Evolutionary conservation across 2,113 vertebrate genomes (phyloP), one percentile per base, ranked within the genome.

Genomic region (Enhydra lutris): DNA sequence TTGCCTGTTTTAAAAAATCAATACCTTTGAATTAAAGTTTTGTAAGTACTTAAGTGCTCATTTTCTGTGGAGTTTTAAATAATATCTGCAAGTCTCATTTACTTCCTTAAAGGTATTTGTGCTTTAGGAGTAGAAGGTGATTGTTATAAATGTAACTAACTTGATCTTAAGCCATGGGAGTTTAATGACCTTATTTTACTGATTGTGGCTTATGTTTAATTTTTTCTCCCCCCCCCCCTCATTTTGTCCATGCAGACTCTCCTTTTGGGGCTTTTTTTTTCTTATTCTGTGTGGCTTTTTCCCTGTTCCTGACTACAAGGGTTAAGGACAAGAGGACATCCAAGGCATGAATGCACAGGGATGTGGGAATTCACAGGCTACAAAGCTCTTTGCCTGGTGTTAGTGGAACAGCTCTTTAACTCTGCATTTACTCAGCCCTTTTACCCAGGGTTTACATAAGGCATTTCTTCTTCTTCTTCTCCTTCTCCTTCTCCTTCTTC

Each of bases 1-100:
- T 86, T 96, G 96, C 89, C 92, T 89, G 42, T 94, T 97, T 89
- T 73, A 12, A 92, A 61, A 97, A 95, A 98, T 98, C 96, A 94
- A 91, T 98, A 92, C 57, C 50, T 97, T 67, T 89, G 79, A 97
- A 95, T 97, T 96, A 95, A 92, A 93, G 83, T 95, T 95, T 83
- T 76, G 18, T 84, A 55, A 89, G 61, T 23, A 55, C 61, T 42
- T 92, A 96, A 96, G 97, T 97, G 92, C 92, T 92, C 83, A 65
- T 95, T 96, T 94, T 96, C 87, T 86, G 55, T 85, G 39, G 84
- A 67, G 81, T 97, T 92, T 98, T 96, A 97, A 97, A 87, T 96
- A 97, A 90, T 89, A 83, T 89, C 95, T 88, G 79, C 89, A 87
- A 71, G 65, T 93, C 71, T 90, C 59, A 94, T 78, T 94, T 95